These are phyloP conservation scores for Brenthis hecate DNA, from an alignment of 2,888 invertebrate genomes.

Conservation along the genomic window DNA sequence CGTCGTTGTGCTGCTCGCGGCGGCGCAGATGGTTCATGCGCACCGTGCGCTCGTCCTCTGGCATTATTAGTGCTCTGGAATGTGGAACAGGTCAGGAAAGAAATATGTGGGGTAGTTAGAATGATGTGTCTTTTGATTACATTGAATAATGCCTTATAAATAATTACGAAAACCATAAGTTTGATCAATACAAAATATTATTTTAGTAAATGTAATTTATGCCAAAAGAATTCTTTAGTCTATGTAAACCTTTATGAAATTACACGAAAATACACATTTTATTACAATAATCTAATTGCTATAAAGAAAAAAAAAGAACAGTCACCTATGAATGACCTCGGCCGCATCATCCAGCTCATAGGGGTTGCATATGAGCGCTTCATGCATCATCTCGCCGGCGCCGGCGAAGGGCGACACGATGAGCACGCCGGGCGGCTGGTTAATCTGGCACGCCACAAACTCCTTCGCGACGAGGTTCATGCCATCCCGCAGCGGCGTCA, in stretches of 20 bases:
- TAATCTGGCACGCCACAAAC: slow-evolving; percentile 95
- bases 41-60: slow-evolving; percentile 92
- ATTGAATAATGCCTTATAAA: no score
- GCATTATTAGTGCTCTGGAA: slow-evolving; percentile 91
- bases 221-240: no score
- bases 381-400: slow-evolving; percentile 96
- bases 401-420: slow-evolving; percentile 96
- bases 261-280: no score
- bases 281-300: no score
- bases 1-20: slow-evolving; percentile 91
- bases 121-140: no score
- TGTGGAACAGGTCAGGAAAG: background rate
- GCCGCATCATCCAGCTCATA: slow-evolving; percentile 94
- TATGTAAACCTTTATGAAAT: no score
- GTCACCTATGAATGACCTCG: slow-evolving; percentile 89
- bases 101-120: background rate
- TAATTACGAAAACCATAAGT: no score
- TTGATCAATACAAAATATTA: no score
- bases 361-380: slow-evolving; percentile 94
- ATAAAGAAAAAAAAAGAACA: background rate
- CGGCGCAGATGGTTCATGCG: slow-evolving; percentile 93
- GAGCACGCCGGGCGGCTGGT: slow-evolving; percentile 91
- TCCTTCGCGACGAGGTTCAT: slow-evolving; percentile 97
- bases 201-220: no score
- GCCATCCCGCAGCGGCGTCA: slow-evolving; percentile 93